These are phyloP conservation scores for Sebastes glaucus DNA, from an alignment of 2,797 vertebrate species.

Conservation along the genomic window DNA sequence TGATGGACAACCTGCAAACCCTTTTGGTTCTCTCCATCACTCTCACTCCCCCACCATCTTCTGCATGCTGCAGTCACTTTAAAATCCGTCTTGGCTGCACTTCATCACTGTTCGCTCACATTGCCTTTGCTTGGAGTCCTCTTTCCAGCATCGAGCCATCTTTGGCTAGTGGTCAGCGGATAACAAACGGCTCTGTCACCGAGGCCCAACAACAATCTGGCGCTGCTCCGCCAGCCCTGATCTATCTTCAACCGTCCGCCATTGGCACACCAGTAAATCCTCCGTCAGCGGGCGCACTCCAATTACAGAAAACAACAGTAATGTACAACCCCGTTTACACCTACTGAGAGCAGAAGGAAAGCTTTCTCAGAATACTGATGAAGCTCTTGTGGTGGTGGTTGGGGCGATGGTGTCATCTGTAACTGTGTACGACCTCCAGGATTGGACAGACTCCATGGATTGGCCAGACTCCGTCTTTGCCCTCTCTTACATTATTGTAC, in stretches of 20 bases:
- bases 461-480: neutral
- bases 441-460: slow-evolving; percentile 9
- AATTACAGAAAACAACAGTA: slow-evolving; percentile 48
- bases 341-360: slow-evolving; percentile 1
- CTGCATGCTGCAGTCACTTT: neutral
- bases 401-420: neutral
- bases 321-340: slow-evolving; percentile 44
- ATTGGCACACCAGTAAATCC: slow-evolving; percentile 49
- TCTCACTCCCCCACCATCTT: neutral
- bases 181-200: slow-evolving; percentile 47
- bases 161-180: slow-evolving; percentile 26
- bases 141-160: neutral
- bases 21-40: neutral
- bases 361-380: slow-evolving; percentile 36
- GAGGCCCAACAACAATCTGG: slow-evolving; percentile 29
- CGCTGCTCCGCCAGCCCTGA: slow-evolving; percentile 24
- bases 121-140: neutral
- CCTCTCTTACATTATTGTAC: neutral
- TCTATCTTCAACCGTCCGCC: slow-evolving; percentile 35
- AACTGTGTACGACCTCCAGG: slow-evolving; percentile 8
- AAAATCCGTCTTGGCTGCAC: neutral
- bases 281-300: slow-evolving; percentile 30
- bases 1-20: neutral
- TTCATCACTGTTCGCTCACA: slow-evolving; percentile 30
- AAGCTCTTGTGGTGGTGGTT: neutral